These are phyloP conservation scores for Sylvilagus bachmani DNA, from an alignment of 2,113 vertebrate species.

Conservation along the genomic window DNA sequence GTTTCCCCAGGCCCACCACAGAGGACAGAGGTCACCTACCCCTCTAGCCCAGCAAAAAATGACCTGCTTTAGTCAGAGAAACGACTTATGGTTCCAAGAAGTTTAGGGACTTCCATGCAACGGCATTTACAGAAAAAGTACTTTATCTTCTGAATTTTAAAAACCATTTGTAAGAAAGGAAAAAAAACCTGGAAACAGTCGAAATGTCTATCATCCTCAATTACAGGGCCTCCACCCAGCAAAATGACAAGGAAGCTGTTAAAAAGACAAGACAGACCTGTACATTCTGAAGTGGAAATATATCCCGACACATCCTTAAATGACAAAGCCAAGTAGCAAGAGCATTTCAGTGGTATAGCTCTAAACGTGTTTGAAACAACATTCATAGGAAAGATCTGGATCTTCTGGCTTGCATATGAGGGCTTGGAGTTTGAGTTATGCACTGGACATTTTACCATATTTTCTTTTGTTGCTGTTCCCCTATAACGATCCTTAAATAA, in stretches of 20 bases:
- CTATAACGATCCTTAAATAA: conserved; percentile 17
- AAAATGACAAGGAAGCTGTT: conserved; percentile 26
- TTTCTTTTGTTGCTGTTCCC: background rate
- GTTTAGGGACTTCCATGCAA: background rate
- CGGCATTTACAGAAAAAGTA: conserved; percentile 17
- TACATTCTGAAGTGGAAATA: conserved; percentile 19
- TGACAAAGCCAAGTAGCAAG: conserved; percentile 31
- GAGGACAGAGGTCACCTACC: background rate
- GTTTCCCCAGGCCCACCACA: background rate
- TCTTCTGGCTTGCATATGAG: background rate
- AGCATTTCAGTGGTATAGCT: background rate
- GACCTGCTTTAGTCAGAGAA: background rate
- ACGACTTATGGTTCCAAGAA: background rate
- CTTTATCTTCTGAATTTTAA: conserved; percentile 14
- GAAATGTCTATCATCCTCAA: conserved; percentile 51
- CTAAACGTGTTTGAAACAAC: conserved; percentile 34
- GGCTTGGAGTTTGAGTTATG: background rate
- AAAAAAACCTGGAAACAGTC: background rate
- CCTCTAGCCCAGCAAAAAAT: background rate
- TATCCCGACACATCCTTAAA: background rate
- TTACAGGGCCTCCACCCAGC: background rate
- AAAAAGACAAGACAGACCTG: background rate
- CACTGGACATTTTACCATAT: background rate
- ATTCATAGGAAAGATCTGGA: background rate
- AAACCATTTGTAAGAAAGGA: conserved; percentile 43